Percentiles rank a stretch among this genome's conserved stretches.
phyloP scores from a whole-genome alignment of 2,797 vertebrate genomes.

The Pteropus rufus region DNA sequence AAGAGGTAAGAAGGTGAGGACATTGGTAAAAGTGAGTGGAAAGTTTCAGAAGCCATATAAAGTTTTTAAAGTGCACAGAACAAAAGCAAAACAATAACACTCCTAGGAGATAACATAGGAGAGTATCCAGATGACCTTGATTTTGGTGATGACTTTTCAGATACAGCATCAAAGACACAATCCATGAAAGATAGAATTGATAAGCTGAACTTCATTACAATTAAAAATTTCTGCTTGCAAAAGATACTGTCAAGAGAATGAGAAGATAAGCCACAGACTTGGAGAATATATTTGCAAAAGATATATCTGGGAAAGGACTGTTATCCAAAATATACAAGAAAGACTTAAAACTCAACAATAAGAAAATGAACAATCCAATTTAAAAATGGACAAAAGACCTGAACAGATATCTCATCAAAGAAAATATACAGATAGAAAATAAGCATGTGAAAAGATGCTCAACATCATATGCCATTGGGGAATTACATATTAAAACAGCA shows the following conservation, averaged over 20 bases:
- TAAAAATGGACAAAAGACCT: background rate
- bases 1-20: background rate
- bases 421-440: background rate
- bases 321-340: background rate
- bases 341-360: background rate
- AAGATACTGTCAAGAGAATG: background rate
- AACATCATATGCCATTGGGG: background rate
- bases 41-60: background rate
- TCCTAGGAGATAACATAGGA: background rate
- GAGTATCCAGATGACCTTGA: background rate
- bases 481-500: background rate
- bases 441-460: background rate
- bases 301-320: background rate
- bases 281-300: background rate
- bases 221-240: background rate
- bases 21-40: background rate
- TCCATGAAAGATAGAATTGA: background rate
- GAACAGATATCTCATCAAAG: background rate
- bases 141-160: background rate
- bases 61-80: background rate
- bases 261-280: background rate
- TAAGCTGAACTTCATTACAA: background rate
- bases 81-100: background rate
- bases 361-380: background rate
- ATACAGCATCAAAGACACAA: background rate